These are phyloP conservation scores for Parnassius apollo DNA, from an alignment of 2,888 invertebrate species.

Conservation along the genomic window DNA sequence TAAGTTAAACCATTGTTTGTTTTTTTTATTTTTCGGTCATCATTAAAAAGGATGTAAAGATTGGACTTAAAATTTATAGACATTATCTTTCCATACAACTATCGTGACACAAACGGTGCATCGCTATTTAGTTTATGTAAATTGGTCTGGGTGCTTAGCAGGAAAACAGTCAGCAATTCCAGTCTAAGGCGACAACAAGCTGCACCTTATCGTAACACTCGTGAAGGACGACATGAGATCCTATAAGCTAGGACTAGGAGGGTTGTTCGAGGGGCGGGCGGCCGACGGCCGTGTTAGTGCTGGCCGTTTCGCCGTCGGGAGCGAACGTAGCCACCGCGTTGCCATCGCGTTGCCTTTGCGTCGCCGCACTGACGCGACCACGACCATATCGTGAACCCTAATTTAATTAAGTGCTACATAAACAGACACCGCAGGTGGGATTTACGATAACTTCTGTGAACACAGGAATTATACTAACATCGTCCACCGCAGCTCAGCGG, in stretches of 20 bases:
- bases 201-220: slow-evolving; percentile 59
- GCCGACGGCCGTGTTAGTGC: slow-evolving; percentile 61
- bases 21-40: too few species aligned
- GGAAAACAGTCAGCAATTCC: slow-evolving; percentile 62
- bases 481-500: slow-evolving; percentile 42
- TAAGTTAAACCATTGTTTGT: too few species aligned
- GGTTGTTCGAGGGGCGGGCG: slow-evolving; percentile 56
- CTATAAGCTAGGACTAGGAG: slow-evolving; percentile 42
- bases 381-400: slow-evolving; percentile 49
- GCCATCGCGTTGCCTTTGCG: slow-evolving; percentile 37
- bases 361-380: slow-evolving; percentile 34
- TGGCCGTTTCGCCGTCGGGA: slow-evolving; percentile 66
- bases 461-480: slow-evolving; percentile 49
- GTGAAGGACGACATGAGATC: slow-evolving; percentile 54
- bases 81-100: too few species aligned
- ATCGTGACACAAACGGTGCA: slow-evolving; percentile 39
- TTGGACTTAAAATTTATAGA: too few species aligned
- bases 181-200: slow-evolving; percentile 42
- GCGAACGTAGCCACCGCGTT: slow-evolving; percentile 56
- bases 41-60: too few species aligned
- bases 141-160: slow-evolving; percentile 59
- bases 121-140: slow-evolving; percentile 75
- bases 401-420: slow-evolving; percentile 72
- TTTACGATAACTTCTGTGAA: slow-evolving; percentile 47
- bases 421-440: slow-evolving; percentile 59